Evolutionary conservation across 64 coral and sea anemone species (phyloP), one percentile per base, ranked within the genome.

Genomic region (Trachythela sp.): DNA sequence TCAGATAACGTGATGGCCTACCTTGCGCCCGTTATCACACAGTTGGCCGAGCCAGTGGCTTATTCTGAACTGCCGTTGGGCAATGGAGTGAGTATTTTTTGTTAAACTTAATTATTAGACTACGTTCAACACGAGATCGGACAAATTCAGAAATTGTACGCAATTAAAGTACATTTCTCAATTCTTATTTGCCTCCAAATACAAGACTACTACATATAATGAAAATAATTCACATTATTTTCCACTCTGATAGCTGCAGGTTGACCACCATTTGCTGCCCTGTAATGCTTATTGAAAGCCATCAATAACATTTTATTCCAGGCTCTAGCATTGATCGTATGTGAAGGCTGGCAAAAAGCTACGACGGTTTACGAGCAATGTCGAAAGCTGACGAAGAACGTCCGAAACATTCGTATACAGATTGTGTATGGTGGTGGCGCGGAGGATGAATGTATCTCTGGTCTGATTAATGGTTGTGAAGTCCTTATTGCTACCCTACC

Each of bases 381-480:
- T n/a, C 37, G 76, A 24, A 85, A 91, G 32, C 37, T 99, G 39
- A 87, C 91, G 2, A 59, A 38, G 43, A 84, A 34, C 36, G 52
- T 60, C 36, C 90, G 83, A 71, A 64, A 64, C 7, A 72, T 92
- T 24, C 89, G 93, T 89, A 52, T 92, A 13, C 84, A 95, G 39
- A 34, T 99, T 32, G 86, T 93, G 35, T 92, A 90, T 87, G 93
- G 86, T 9, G 96, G 85, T 17, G 96, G 96, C 18, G 87, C 89
- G 27, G 96, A 99, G 33, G 89, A 95, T 26, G 92, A 93, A 77
- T 86, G 89, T 51, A 84, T 91, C 14, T 58, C 94, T 8, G 85
- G 89, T 20, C 40, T 99, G 7, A 54, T 99, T 36, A 99, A 99
- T 92, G 96, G 96, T 14, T 99, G 96, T 75, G 96, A 99, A 68